Evolutionary conservation across 1,140 invertebrate species (phyloP).

Genomic region (Mamestra configurata): DNA sequence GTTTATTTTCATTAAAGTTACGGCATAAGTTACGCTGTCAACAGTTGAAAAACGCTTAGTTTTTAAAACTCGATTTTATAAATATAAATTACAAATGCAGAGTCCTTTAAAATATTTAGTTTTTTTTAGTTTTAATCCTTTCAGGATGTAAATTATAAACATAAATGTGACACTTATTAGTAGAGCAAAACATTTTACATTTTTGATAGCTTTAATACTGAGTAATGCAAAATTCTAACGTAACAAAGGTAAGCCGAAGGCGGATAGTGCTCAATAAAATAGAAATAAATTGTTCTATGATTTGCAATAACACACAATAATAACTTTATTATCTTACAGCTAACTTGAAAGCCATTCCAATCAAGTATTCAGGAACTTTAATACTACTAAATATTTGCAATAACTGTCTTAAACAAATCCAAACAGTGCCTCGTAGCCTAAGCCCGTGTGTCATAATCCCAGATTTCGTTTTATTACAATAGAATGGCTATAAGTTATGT

Average conservation of each 20-base stretch:
- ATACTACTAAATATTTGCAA: conserved; percentile 16
- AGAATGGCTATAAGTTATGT: conserved; percentile 1
- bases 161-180: neutral
- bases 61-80: too few species aligned
- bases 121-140: too few species aligned
- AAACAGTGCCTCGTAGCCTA: neutral
- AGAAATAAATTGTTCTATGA: neutral
- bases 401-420: conserved; percentile 30
- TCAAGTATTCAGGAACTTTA: conserved; percentile 22
- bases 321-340: conserved; percentile 18
- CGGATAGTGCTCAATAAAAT: neutral
- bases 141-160: too few species aligned
- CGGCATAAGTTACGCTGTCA: too few species aligned
- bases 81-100: too few species aligned
- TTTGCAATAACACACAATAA: neutral
- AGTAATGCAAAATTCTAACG: neutral
- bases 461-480: conserved; percentile 9
- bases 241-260: neutral
- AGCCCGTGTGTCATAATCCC: conserved; percentile 18
- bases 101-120: too few species aligned
- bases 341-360: neutral
- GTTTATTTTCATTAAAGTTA: too few species aligned
- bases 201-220: neutral
- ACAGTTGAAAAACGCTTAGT: too few species aligned
- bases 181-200: neutral